Conservation (phyloP, 1,140 invertebrate genomes). For the Camponotus vicinus region DNA sequence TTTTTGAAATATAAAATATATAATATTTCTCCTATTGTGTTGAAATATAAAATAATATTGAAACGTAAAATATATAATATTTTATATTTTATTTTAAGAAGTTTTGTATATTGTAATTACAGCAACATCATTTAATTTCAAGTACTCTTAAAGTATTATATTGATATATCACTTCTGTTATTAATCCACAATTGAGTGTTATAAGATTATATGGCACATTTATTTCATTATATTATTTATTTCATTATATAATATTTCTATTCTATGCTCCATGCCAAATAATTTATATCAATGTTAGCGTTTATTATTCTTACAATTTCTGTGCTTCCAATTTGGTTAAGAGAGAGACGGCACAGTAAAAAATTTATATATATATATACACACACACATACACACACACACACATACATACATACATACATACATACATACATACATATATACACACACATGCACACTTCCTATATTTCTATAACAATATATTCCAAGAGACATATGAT, state of each 20-base stretch:
- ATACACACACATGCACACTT: no score
- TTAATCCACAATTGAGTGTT: neutral
- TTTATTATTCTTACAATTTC: conserved; percentile 12
- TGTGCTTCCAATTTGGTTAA: conserved; percentile 39
- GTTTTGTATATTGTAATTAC: conserved; percentile 39
- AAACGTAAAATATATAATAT: neutral
- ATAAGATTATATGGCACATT: conserved; percentile 22
- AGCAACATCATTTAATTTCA: conserved; percentile 16
- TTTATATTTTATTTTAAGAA: conserved; percentile 10
- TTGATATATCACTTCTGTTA: conserved; percentile 11
- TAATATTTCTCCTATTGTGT: no score
- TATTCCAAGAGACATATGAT: conserved; percentile 20
- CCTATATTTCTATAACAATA: conserved; percentile 13
- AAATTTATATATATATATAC: no score
- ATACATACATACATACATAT: no score
- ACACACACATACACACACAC: no score
- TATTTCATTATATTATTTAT: neutral
- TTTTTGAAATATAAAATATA: neutral
- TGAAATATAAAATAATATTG: no score
- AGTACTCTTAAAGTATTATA: conserved; percentile 28
- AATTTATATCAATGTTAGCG: conserved; percentile 29
- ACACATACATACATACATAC: no score
- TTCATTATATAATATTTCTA: conserved; percentile 5
- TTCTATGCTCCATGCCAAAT: neutral
- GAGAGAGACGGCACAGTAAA: neutral